These are phyloP conservation scores for Hypomecis punctinalis DNA, from an alignment of 2,888 invertebrate species.

Conservation along the genomic window DNA sequence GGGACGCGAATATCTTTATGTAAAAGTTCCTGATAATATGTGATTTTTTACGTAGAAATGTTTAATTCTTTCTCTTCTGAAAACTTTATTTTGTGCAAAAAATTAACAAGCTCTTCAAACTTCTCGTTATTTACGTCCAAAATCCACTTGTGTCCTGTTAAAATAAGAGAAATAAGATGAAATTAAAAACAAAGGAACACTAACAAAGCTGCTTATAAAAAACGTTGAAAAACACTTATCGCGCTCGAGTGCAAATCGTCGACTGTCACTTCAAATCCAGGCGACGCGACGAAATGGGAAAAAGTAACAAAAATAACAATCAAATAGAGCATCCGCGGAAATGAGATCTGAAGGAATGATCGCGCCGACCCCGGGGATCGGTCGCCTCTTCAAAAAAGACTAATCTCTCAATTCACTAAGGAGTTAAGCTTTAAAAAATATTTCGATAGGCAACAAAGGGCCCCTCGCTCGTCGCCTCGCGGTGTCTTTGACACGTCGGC, in stretches of 20 bases:
- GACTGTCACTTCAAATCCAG: constrained; percentile 83
- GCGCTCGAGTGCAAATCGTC: constrained; percentile 82
- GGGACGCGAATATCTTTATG: constrained; percentile 55
- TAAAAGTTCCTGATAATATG: constrained; percentile 30
- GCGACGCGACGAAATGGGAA: constrained; percentile 72
- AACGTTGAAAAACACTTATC: constrained; percentile 82
- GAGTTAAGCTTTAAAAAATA: constrained; percentile 85
- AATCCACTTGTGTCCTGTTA: constrained; percentile 46
- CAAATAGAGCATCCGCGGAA: constrained; percentile 83
- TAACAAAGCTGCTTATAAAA: constrained; percentile 81
- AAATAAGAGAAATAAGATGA: constrained; percentile 54
- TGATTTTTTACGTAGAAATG: background rate
- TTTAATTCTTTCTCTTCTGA: background rate
- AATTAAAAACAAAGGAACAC: constrained; percentile 65
- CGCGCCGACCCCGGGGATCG: constrained; percentile 84
- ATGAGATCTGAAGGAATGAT: constrained; percentile 84
- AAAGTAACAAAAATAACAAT: constrained; percentile 84
- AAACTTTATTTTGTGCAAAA: constrained; percentile 17
- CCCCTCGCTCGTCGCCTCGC: constrained; percentile 72
- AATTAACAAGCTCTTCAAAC: constrained; percentile 33
- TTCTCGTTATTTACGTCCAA: constrained; percentile 12
- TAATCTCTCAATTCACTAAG: constrained; percentile 86
- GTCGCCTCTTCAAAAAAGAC: constrained; percentile 87
- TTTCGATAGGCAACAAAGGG: constrained; percentile 82
- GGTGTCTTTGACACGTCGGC: constrained; percentile 85